These are phyloP conservation scores for Lepidonotus clava DNA, from an alignment of 2,888 invertebrate species.

Conservation along the genomic window DNA sequence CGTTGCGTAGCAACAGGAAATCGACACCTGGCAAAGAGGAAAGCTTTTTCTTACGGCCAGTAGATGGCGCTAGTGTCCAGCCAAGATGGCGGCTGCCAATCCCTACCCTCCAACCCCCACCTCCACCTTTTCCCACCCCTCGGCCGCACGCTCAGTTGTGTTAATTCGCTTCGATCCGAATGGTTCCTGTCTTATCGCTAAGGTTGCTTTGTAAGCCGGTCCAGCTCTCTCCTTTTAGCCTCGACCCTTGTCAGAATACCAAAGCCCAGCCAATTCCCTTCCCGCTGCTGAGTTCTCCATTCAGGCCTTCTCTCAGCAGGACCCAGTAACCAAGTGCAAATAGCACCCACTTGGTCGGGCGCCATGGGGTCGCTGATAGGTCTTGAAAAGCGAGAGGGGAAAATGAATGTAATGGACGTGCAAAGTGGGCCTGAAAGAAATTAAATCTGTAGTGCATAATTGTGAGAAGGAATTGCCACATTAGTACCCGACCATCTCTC, in stretches of 20 bases:
- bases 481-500: too few relatives aligned
- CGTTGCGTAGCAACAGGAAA: too few relatives aligned
- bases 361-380: not conserved
- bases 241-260: not conserved
- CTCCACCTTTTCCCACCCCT: too few relatives aligned
- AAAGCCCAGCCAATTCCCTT: slow-evolving; percentile 19
- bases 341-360: not conserved
- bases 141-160: not conserved
- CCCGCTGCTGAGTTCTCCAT: too few relatives aligned
- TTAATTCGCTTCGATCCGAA: slow-evolving; percentile 15
- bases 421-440: not conserved
- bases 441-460: not conserved
- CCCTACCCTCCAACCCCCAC: too few relatives aligned
- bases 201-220: not conserved
- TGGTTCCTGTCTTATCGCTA: not conserved
- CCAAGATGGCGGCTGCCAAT: too few relatives aligned
- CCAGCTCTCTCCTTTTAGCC: not conserved
- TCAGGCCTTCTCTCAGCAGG: not conserved
- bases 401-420: not conserved
- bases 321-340: not conserved
- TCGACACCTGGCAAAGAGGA: too few relatives aligned
- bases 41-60: too few relatives aligned
- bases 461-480: too few relatives aligned
- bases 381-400: not conserved
- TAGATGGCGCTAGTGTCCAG: too few relatives aligned